Evolutionary conservation across 1,140 invertebrate genomes (phyloP), one percentile per base, ranked within the genome.

Genomic region (Palaemon carinicauda): DNA sequence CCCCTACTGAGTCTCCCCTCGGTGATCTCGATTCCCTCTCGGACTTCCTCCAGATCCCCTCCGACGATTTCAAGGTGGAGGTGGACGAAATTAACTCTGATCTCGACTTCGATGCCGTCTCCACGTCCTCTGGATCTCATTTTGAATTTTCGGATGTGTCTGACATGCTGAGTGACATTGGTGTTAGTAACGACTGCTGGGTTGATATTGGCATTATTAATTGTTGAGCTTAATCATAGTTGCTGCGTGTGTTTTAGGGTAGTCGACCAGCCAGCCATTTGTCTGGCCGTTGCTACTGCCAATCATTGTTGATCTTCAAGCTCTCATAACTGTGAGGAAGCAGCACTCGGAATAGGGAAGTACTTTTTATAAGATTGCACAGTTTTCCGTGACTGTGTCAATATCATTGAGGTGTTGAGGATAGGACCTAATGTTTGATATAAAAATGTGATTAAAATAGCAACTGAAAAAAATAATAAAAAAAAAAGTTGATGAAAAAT

Each of bases 91-190:
- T 95, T 53, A 89, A 90, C 52, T 92, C 92, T 74, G 95, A 95
- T 81, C 93, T 95, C 84, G 94, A 95, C 90, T 94, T 94, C 90
- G 95, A 95, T 88, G 94, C 94, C 1, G 93, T 93, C 54, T 94
- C 93, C 75, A 95, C 94, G 54, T 94, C 93, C 89, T 95, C 94
- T 21, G 94, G 94, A 1, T 95, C 95, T 15, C 95, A 96, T 90
- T 95, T 96, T 89, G 95, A 96, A 91, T 96, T 96, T 92, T 94
- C 95, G 79, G 95, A 96, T 91, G 95, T 96, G 89, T 91, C 91
- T n/a, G 92, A 93, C 90, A 93, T 93, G 90, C 92, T 95, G 86
- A 94, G 92, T 89, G 93, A 94, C 90, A 94, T 95, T 90, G 93
- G 93, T 88, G 92, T 93, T 19, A 91, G 91, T 87, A 92, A 90